phyloP scores from a whole-genome alignment of 2,888 invertebrate genomes.

The Arctia plantaginis region DNA sequence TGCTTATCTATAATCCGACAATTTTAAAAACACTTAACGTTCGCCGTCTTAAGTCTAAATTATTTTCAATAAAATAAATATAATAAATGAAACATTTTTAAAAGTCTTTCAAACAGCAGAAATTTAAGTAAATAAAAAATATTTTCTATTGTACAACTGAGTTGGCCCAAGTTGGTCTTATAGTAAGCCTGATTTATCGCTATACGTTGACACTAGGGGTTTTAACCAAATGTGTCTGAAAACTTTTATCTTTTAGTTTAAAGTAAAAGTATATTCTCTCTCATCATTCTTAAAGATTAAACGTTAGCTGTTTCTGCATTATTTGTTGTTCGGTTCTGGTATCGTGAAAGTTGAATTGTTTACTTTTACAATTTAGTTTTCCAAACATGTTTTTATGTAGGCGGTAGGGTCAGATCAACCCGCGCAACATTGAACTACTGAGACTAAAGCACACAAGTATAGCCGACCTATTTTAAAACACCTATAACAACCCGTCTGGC shows the following conservation, averaged over 20 bases:
- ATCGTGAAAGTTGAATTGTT: background rate
- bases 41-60: background rate
- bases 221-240: conserved; percentile 1
- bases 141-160: background rate
- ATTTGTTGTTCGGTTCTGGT: background rate
- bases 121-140: background rate
- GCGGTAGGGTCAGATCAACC: background rate
- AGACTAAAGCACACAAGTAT: too few species aligned
- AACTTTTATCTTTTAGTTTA: background rate
- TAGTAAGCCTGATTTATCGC: conserved; percentile 5
- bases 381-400: background rate
- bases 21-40: background rate
- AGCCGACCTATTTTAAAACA: too few species aligned
- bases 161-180: background rate
- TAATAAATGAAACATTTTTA: background rate
- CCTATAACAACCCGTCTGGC: too few species aligned
- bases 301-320: background rate
- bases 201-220: background rate
- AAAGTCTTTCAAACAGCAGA: background rate
- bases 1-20: background rate
- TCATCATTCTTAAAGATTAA: background rate
- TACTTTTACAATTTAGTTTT: background rate
- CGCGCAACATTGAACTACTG: too few species aligned
- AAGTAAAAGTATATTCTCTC: background rate
- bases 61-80: background rate